Percentiles rank a stretch among this genome's conserved stretches.
Conservation (phyloP, 2,113 vertebrate genomes). For the Boulengeromyrus knoepffleri region DNA sequence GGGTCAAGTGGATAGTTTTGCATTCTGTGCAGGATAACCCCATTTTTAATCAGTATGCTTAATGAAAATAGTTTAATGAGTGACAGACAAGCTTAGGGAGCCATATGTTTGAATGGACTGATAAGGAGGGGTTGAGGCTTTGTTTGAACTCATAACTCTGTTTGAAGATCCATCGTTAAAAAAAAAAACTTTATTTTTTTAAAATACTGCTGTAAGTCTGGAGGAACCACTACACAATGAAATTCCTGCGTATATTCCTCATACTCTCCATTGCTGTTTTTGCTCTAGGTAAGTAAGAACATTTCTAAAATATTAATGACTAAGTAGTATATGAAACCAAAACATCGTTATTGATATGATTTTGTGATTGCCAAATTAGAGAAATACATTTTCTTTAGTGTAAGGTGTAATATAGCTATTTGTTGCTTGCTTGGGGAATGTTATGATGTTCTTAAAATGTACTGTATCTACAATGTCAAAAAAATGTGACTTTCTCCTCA, state of each 20-base stretch:
- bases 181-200: background rate
- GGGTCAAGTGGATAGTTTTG: background rate
- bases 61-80: background rate
- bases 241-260: background rate
- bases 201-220: background rate
- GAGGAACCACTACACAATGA: conserved; percentile 2
- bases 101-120: background rate
- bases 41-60: background rate
- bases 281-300: background rate
- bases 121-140: background rate
- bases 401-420: background rate
- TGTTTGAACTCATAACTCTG: background rate
- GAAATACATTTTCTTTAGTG: background rate
- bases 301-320: background rate
- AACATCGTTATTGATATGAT: background rate
- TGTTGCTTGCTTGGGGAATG: background rate
- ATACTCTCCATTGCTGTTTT: background rate
- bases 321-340: background rate
- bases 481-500: background rate
- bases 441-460: background rate
- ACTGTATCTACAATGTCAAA: background rate
- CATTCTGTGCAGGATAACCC: background rate
- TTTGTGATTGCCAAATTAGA: background rate
- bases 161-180: background rate
- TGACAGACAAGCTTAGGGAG: background rate